These are phyloP conservation scores for Cettia cetti DNA, from an alignment of 2,113 vertebrate genomes.

Conservation along the genomic window DNA sequence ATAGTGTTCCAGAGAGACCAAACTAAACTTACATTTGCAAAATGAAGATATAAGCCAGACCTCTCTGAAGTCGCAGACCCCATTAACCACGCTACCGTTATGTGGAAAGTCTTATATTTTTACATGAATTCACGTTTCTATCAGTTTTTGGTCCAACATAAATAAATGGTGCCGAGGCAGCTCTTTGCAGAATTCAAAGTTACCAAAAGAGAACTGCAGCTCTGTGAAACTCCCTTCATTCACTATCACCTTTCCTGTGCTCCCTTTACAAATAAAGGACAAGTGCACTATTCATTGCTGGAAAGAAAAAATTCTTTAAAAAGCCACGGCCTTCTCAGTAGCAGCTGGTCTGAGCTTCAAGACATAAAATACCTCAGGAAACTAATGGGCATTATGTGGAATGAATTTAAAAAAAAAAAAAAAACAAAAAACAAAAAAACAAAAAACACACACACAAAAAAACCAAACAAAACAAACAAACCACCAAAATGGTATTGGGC, in stretches of 20 bases:
- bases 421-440: not conserved
- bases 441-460: not conserved
- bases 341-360: conserved; percentile 30
- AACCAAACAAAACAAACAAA: not conserved
- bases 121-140: conserved; percentile 43
- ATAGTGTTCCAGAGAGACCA: conserved; percentile 12
- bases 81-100: conserved; percentile 50
- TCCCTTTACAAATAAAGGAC: conserved; percentile 43
- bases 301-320: not conserved
- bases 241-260: conserved; percentile 46
- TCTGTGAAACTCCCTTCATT: conserved; percentile 43
- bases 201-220: conserved; percentile 4
- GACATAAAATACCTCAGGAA: conserved; percentile 31
- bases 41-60: conserved; percentile 37
- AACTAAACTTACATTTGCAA: conserved; percentile 21
- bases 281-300: conserved; percentile 61
- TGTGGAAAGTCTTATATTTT: conserved; percentile 24
- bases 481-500: not conserved
- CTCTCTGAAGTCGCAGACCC: conserved; percentile 37
- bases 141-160: conserved; percentile 46
- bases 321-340: not conserved
- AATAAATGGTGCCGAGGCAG: conserved; percentile 50
- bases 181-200: conserved; percentile 42
- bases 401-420: not conserved
- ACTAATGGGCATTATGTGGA: not conserved